Evolutionary conservation across 2,888 invertebrate genomes (phyloP), one percentile per base, ranked within the genome.

Genomic region (Hoplodrina ambigua): DNA sequence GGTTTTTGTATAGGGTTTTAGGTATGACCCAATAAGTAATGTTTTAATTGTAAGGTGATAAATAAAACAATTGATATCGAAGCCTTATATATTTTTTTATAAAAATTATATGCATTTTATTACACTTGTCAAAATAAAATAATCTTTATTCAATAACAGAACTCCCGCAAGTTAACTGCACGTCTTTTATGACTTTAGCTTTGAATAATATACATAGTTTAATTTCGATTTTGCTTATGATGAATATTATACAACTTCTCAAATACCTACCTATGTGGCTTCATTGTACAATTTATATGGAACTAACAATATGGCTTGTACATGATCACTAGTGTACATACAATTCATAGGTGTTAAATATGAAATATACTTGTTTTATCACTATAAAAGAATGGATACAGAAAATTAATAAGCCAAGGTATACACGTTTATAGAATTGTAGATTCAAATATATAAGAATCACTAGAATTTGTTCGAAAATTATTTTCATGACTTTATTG

Each of bases 1-100:
- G 95, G 88, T 98, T 98, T 94, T 94, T 98, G 68, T 98, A 98
- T 89, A 96, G 98, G 86, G 97, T 98, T 57, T 97, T 98, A 78
- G 98, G 98, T 72, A 96, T 97, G 96, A 92, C 90, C 82, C 70
- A 87, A 85, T 79, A 72, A 81, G 37, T 65, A 74, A 74, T 58
- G 15, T 67, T 44, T 53, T 46, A 80, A 68, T 54, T 59, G 15
- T 62, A 79, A 25, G 56, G 10, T 76, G 58, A 58, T 75, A 88
- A 94, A 93, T 93, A 92, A 94, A 94, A 94, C 89, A 89, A 82
- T 80, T 80, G 58, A 78, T 83, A 75, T 85, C 82, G 87, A 93
- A 94, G 94, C 94, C 88, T 92, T 94, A 90, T 92, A 90, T 89
- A 91, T 94, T 93, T 92, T 89, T 94, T 92, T 92, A 90, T 91